Conservation (phyloP, 2,797 vertebrate species). For the Pantherophis alleghaniensis region DNA sequence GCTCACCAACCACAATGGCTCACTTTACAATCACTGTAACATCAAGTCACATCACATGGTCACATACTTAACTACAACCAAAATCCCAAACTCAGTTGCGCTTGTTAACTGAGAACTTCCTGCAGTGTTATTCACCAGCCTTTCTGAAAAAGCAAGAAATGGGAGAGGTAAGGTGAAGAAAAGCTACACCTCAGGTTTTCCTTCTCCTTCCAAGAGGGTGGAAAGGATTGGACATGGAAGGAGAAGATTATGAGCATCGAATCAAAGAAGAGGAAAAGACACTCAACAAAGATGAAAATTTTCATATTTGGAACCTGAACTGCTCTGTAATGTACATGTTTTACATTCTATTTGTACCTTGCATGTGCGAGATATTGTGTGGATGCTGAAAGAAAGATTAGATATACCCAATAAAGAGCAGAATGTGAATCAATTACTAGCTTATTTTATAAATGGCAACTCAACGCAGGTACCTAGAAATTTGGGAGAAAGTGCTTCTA, state of each 20-base stretch:
- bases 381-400: background rate
- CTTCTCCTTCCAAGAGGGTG: background rate
- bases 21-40: background rate
- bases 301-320: background rate
- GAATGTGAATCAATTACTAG: background rate
- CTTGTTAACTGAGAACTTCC: background rate
- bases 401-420: background rate
- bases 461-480: background rate
- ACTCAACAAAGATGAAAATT: too few relatives aligned
- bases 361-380: background rate
- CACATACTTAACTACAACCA: background rate
- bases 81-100: background rate
- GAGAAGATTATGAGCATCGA: too few relatives aligned
- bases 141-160: background rate
- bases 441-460: background rate
- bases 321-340: background rate
- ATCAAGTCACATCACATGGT: background rate
- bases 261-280: background rate
- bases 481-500: background rate
- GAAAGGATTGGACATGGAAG: background rate
- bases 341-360: background rate
- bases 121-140: background rate
- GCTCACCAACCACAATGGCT: background rate
- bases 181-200: background rate
- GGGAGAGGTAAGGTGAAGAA: background rate